These are phyloP conservation scores for Tenebrio molitor DNA, from an alignment of 1,140 invertebrate species.

Conservation along the genomic window DNA sequence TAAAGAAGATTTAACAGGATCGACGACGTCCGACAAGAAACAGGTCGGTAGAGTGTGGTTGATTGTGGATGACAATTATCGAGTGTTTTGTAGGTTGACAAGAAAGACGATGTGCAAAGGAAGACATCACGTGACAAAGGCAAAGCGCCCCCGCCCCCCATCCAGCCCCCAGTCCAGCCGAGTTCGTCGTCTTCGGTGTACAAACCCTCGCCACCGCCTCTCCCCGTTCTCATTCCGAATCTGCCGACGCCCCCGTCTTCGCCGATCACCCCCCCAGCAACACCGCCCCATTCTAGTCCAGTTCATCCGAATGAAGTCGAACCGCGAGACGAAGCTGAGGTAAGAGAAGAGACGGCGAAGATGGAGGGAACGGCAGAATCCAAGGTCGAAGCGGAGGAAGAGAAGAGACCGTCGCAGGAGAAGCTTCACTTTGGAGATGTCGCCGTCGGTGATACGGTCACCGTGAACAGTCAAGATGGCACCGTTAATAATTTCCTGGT, in stretches of 20 bases:
- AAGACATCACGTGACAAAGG: slow-evolving; percentile 73
- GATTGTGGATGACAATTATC: background rate
- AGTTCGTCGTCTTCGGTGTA: slow-evolving; percentile 59
- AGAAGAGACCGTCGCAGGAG: too few relatives aligned
- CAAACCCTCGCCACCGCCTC: slow-evolving; percentile 67
- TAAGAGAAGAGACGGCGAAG: slow-evolving; percentile 7
- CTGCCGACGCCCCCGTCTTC: slow-evolving; percentile 69
- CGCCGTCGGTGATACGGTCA: slow-evolving; percentile 50
- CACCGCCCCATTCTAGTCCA: slow-evolving; percentile 54
- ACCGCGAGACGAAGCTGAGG: slow-evolving; percentile 38
- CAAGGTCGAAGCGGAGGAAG: too few relatives aligned
- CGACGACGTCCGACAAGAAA: slow-evolving; percentile 68
- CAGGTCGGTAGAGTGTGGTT: slow-evolving; percentile 56
- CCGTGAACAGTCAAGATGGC: slow-evolving; percentile 56
- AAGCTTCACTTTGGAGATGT: slow-evolving; percentile 48
- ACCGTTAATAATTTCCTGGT: slow-evolving; percentile 53
- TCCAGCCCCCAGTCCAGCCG: slow-evolving; percentile 40
- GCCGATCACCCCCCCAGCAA: slow-evolving; percentile 63
- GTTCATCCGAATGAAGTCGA: slow-evolving; percentile 27
- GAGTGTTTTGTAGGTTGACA: slow-evolving; percentile 67
- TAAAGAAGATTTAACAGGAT: slow-evolving; percentile 68
- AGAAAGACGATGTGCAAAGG: slow-evolving; percentile 68
- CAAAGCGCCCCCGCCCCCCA: slow-evolving; percentile 72
- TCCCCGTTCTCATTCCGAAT: slow-evolving; percentile 62
- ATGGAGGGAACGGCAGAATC: background rate